A percentile compares a stretch with the other conserved stretches of the same genome.
Conservation (phyloP, 2,797 vertebrate species). For the Holocentrus rufus region DNA sequence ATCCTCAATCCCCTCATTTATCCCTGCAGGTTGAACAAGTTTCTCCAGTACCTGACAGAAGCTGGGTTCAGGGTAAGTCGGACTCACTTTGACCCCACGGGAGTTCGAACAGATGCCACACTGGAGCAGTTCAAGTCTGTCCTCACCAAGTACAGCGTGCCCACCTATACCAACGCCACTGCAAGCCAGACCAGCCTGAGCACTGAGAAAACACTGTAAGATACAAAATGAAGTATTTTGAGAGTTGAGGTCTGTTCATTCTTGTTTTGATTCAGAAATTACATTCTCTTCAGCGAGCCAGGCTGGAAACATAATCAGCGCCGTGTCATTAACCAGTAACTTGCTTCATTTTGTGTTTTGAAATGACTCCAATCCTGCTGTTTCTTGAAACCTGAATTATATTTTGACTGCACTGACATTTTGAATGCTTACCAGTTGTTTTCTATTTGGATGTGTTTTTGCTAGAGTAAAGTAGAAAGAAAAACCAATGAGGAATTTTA, state of each 20-base stretch:
- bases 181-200: slow-evolving; percentile 62
- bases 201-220: slow-evolving; percentile 54
- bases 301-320: not conserved
- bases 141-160: slow-evolving; percentile 90
- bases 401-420: slow-evolving; percentile 43
- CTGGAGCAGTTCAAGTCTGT: slow-evolving; percentile 91
- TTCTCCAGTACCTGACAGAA: slow-evolving; percentile 91
- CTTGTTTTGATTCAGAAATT: not conserved
- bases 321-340: not conserved
- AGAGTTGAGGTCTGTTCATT: not conserved
- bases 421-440: slow-evolving; percentile 7
- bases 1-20: no score
- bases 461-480: not conserved
- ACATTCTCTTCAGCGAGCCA: not conserved
- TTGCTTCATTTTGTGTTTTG: not conserved
- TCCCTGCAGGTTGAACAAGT: slow-evolving; percentile 90
- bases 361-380: slow-evolving; percentile 18
- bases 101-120: slow-evolving; percentile 91
- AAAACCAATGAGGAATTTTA: not conserved
- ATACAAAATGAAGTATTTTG: not conserved
- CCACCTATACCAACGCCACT: slow-evolving; percentile 78
- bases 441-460: not conserved
- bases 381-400: not conserved
- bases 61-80: slow-evolving; percentile 95
- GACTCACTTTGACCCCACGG: slow-evolving; percentile 97